Percentiles rank a stretch among this genome's conserved stretches.
Evolutionary conservation across 2,888 invertebrate genomes (phyloP).

Genomic region (Cremastinae sp.): DNA sequence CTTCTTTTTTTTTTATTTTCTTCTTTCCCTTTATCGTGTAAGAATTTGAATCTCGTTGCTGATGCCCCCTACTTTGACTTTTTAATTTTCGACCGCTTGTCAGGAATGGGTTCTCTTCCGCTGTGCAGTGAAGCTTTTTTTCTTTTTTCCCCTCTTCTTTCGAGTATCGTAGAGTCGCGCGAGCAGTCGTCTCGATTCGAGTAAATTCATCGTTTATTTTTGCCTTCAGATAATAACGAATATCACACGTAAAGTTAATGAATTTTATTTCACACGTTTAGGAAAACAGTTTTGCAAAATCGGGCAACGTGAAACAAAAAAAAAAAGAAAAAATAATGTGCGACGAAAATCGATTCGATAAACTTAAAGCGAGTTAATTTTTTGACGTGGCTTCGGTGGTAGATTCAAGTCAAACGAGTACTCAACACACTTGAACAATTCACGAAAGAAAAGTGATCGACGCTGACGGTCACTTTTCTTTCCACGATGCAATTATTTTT

Average conservation of each 20-base stretch:
- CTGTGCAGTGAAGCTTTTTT: slow-evolving; percentile 39
- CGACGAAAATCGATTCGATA: background rate
- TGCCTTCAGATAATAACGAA: background rate
- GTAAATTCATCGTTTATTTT: slow-evolving; percentile 7
- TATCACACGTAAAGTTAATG: background rate
- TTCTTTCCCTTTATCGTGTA: slow-evolving; percentile 51
- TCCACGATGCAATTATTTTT: no score
- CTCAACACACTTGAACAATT: background rate
- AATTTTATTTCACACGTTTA: background rate
- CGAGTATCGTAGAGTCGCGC: slow-evolving; percentile 38
- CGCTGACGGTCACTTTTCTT: no score
- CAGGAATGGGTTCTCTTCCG: slow-evolving; percentile 66
- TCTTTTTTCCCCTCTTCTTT: slow-evolving; percentile 14
- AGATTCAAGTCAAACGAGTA: background rate
- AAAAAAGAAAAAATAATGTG: background rate
- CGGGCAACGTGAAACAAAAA: background rate
- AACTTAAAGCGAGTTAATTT: background rate
- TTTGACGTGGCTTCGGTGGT: background rate
- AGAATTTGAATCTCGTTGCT: slow-evolving; percentile 27
- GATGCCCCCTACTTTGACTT: slow-evolving; percentile 11
- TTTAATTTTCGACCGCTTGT: slow-evolving; percentile 51
- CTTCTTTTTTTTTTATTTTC: slow-evolving; percentile 58
- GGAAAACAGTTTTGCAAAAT: slow-evolving; percentile 3
- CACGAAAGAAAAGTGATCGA: background rate
- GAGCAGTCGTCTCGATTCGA: slow-evolving; percentile 3